A percentile compares a stretch with the other conserved stretches of the same genome.
Conservation (phyloP, 2,888 invertebrate genomes). For the Gymnoscelis rufifasciata region DNA sequence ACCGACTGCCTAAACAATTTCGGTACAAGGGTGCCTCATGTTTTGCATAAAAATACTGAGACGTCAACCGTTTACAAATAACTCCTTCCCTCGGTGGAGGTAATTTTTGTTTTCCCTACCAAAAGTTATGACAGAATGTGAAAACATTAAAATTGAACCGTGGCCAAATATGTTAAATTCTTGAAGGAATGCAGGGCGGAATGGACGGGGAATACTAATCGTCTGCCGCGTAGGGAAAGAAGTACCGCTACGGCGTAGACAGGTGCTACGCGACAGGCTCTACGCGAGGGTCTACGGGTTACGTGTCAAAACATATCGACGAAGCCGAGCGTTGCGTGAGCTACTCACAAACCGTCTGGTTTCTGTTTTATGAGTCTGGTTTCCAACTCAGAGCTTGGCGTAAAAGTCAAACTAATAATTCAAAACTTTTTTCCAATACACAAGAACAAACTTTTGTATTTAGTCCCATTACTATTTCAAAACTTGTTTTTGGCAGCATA, state of each 20-base stretch:
- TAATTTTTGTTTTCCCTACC: constrained; percentile 68
- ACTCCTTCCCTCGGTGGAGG: constrained; percentile 57
- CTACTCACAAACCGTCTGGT: constrained; percentile 16
- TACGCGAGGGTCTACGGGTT: constrained; percentile 32
- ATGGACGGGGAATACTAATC: constrained; percentile 62
- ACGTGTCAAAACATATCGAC: constrained; percentile 25
- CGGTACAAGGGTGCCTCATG: constrained; percentile 56
- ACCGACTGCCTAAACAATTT: constrained; percentile 67
- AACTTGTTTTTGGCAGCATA: too few species aligned
- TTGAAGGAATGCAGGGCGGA: constrained; percentile 53
- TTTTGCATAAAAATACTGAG: constrained; percentile 71
- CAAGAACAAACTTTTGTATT: neutral
- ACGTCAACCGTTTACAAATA: constrained; percentile 75
- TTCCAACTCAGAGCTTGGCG: constrained; percentile 8
- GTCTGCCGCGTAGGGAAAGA: constrained; percentile 35
- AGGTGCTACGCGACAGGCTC: constrained; percentile 53
- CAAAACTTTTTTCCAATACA: constrained; percentile 3
- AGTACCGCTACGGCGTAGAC: constrained; percentile 58
- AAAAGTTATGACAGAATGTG: constrained; percentile 71
- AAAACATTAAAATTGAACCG: constrained; percentile 74
- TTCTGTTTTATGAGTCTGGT: constrained; percentile 18
- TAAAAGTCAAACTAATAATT: constrained; percentile 5
- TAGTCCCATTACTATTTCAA: too few species aligned
- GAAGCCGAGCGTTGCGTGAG: constrained; percentile 20
- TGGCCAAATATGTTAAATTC: constrained; percentile 71